Evolutionary conservation across 2,888 invertebrate genomes (phyloP).

Genomic region (Rhogogaster chlorosoma): DNA sequence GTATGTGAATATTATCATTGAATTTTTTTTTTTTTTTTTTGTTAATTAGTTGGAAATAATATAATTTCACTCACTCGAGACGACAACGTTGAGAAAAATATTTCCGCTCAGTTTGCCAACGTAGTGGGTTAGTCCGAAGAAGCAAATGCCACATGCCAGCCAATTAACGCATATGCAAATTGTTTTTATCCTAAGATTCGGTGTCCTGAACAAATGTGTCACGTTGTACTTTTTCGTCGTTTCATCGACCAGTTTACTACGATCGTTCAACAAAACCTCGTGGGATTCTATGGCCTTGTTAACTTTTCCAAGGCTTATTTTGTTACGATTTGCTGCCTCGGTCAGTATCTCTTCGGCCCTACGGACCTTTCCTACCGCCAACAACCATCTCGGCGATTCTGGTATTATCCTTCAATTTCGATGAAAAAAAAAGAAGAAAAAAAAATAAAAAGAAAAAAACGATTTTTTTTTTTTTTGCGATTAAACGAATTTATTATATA

Average conservation of each 20-base stretch:
- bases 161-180: conserved; percentile 77
- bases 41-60: no score
- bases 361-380: conserved; percentile 74
- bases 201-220: conserved; percentile 74
- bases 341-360: conserved; percentile 75
- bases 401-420: conserved; percentile 76
- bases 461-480: no score
- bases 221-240: conserved; percentile 76
- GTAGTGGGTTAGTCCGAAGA: conserved; percentile 81
- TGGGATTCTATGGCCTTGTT: conserved; percentile 68
- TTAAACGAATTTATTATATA: no score
- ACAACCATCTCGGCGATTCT: conserved; percentile 79
- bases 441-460: neutral
- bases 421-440: neutral
- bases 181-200: conserved; percentile 75
- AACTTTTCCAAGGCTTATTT: conserved; percentile 71
- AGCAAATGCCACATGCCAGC: conserved; percentile 80
- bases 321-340: conserved; percentile 76
- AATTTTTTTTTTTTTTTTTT: no score
- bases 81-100: conserved; percentile 79
- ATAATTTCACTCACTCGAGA: conserved; percentile 81
- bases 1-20: no score
- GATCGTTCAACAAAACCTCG: conserved; percentile 56
- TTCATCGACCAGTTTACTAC: conserved; percentile 75
- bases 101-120: conserved; percentile 79